A percentile compares a stretch with the other conserved stretches of the same genome.
phyloP scores from a whole-genome alignment of 2,888 invertebrate species.

The Volucella bombylans region DNA sequence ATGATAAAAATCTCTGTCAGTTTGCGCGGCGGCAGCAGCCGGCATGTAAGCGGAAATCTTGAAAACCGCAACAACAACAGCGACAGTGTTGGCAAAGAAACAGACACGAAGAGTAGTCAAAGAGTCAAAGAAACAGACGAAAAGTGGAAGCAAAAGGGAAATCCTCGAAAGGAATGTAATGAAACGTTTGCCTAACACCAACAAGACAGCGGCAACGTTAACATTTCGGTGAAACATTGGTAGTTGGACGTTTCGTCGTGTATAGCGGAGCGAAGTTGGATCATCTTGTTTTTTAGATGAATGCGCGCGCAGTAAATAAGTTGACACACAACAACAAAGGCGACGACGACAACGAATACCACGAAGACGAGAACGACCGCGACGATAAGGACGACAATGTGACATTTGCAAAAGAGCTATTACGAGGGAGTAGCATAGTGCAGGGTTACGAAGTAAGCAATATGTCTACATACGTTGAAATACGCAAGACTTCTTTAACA shows the following conservation, averaged over 20 bases:
- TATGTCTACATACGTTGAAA: slow-evolving; percentile 30
- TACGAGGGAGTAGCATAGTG: slow-evolving; percentile 3
- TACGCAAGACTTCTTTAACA: slow-evolving; percentile 44
- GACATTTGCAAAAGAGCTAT: slow-evolving; percentile 60
- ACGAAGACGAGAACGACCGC: slow-evolving; percentile 5
- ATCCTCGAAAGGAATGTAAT: slow-evolving; percentile 62
- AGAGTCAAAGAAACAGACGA: slow-evolving; percentile 9
- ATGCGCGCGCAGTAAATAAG: slow-evolving; percentile 43
- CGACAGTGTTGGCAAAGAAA: not conserved
- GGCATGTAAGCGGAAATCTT: slow-evolving; percentile 30
- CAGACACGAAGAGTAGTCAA: too few species aligned
- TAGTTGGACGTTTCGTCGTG: slow-evolving; percentile 66
- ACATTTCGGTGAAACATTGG: slow-evolving; percentile 72
- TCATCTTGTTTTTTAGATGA: slow-evolving; percentile 35
- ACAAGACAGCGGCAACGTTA: slow-evolving; percentile 60
- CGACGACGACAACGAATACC: slow-evolving; percentile 37
- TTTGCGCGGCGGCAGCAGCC: slow-evolving; percentile 24
- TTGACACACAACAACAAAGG: slow-evolving; percentile 28
- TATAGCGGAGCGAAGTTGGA: slow-evolving; percentile 46
- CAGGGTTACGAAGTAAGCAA: not conserved
- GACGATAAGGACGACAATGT: slow-evolving; percentile 36
- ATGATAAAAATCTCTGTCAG: slow-evolving; percentile 68
- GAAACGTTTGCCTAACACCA: slow-evolving; percentile 56
- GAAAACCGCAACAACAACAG: slow-evolving; percentile 18
- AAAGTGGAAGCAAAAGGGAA: slow-evolving; percentile 58